A percentile compares a stretch with the other conserved stretches of the same genome.
Conservation (phyloP, 2,113 vertebrate species). For the Limanda limanda region DNA sequence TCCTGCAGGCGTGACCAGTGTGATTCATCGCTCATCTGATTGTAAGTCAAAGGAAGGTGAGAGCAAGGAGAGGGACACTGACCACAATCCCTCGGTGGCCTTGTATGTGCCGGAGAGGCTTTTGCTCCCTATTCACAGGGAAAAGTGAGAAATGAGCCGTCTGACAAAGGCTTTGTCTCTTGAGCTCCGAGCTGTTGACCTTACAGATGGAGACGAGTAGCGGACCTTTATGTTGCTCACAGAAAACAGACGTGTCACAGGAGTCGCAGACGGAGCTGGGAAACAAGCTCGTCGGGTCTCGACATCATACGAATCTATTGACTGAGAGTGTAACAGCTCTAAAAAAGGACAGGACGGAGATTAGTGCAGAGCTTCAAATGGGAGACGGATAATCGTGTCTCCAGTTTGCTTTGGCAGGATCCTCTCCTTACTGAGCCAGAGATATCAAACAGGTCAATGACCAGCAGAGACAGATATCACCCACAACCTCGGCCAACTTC, state of each 20-base stretch:
- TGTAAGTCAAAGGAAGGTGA: constrained; percentile 46
- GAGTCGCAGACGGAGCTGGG: constrained; percentile 25
- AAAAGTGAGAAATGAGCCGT: constrained; percentile 27
- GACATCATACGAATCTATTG: constrained; percentile 46
- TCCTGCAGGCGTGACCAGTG: neutral
- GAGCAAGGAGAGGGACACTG: constrained; percentile 13
- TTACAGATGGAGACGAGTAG: constrained; percentile 5
- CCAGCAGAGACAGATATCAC: neutral
- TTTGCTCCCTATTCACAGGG: neutral
- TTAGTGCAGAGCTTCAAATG: neutral
- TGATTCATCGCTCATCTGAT: constrained; percentile 42
- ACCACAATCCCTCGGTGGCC: constrained; percentile 11
- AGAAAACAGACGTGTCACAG: neutral
- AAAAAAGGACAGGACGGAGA: neutral
- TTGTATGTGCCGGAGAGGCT: neutral
- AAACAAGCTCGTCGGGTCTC: constrained; percentile 47
- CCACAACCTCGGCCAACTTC: neutral
- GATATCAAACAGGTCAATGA: constrained; percentile 1
- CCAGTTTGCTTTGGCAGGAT: neutral
- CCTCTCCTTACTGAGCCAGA: neutral
- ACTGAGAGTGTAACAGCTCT: constrained; percentile 34
- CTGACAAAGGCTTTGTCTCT: constrained; percentile 21
- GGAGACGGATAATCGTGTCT: neutral
- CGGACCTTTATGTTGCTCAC: too few relatives aligned
- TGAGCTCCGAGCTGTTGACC: constrained; percentile 38